Base-by-base conservation (phyloP, 2,797 vertebrate species). In the Poeciliopsis infans region DNA sequence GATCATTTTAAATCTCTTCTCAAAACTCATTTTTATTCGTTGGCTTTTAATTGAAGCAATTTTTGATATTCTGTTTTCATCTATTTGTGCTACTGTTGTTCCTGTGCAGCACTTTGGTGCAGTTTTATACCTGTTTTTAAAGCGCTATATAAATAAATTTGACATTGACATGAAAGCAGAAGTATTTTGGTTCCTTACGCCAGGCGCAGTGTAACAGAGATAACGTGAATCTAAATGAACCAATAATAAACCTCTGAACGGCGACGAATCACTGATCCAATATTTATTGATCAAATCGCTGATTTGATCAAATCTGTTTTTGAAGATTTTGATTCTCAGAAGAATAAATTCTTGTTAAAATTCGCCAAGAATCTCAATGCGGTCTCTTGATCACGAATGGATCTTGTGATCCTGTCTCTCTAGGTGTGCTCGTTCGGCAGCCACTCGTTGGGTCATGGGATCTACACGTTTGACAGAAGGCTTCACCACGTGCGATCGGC, bases 341-440 rank as follows among this genome's bases (percentile, higher is more conserved):
- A 55, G 49, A 25, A 53, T 53, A 23, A 53, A 51, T 8, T 51
- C 49, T 51, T 51, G 49, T 16, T 23, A 7, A 23, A 3, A 23
- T 51, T 51, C 2, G 7, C 20, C 49, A 64, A 64, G 5, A 64
- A 64, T 7, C 16, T 66, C 8, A 39, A 4, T 23, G 33, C 5
- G 3, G 16, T 4, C 36, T 23, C 7, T 10, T 39, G 57, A 61
- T 59, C 5, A 18, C 36, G 33, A 66, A 8, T 25, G 64, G 5
- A 0, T 25, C 61, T 66, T 66, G 18, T 75, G 5, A 3, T 55
- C 39, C 4, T 31, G 28, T 82, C 0, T 77, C 36, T 73, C 1
- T 36, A 98, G 97, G 93, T 97, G 77, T 98, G 97, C 91, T 97
- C 97, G 25, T 98, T 98, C 12, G 97, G 97, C 78, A 97, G 97